phyloP scores from a whole-genome alignment of 2,888 invertebrate species.

The Xestia sexstrigata region DNA sequence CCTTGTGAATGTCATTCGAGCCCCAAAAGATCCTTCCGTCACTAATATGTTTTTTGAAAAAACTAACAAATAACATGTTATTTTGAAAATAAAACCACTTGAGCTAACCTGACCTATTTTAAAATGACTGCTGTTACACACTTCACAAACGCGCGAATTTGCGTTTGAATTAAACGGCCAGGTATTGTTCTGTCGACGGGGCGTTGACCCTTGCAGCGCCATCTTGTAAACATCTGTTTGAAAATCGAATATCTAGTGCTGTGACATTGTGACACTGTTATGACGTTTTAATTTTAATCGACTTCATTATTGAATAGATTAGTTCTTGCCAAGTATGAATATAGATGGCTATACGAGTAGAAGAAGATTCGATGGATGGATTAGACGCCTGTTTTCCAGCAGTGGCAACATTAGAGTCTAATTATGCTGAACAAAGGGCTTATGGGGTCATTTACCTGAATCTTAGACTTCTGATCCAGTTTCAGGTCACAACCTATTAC shows the following conservation, averaged over 20 bases:
- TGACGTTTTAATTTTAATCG: slow-evolving; percentile 8
- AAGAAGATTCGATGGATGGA: background rate
- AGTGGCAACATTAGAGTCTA: background rate
- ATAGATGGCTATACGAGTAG: background rate
- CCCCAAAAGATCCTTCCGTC: background rate
- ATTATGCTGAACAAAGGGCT: background rate
- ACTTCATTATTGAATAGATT: background rate
- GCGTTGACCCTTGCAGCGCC: slow-evolving; percentile 63
- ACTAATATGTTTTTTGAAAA: background rate
- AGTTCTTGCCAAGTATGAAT: background rate
- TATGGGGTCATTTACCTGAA: background rate
- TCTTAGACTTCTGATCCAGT: background rate
- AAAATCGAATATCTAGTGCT: slow-evolving; percentile 46
- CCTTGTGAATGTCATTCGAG: background rate
- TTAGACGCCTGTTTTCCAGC: background rate
- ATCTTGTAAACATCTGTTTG: slow-evolving; percentile 66
- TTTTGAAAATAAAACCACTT: slow-evolving; percentile 20
- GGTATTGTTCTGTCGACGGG: slow-evolving; percentile 70
- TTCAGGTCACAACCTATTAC: background rate
- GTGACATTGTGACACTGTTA: background rate
- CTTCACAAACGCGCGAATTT: slow-evolving; percentile 64
- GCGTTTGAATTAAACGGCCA: slow-evolving; percentile 66
- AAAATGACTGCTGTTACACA: slow-evolving; percentile 49
- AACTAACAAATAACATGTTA: background rate
- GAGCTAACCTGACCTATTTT: slow-evolving; percentile 51